Evolutionary conservation across 2,888 invertebrate species (phyloP).

Genomic region (Plebejus melissa): DNA sequence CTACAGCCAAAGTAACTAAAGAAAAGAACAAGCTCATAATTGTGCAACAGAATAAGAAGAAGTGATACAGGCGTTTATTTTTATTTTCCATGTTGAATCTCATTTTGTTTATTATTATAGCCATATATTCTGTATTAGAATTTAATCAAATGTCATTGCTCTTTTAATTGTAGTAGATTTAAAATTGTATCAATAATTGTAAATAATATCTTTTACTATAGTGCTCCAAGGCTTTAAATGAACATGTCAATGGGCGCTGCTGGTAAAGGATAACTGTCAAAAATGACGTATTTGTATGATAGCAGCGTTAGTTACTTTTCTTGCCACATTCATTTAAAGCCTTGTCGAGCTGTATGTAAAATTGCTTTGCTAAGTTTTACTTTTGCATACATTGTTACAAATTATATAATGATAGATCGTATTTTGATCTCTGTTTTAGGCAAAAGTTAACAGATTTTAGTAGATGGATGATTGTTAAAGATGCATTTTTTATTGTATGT

Average conservation of each 20-base stretch:
- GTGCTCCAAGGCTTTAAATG: too few relatives aligned
- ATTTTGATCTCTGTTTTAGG: not conserved
- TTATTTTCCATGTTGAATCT: slow-evolving; percentile 36
- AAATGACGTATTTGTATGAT: too few relatives aligned
- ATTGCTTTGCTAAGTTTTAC: not conserved
- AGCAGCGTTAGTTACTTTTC: too few relatives aligned
- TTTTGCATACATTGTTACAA: not conserved
- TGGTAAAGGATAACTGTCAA: too few relatives aligned
- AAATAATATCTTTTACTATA: not conserved
- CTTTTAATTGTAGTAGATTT: slow-evolving; percentile 1
- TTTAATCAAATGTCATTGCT: slow-evolving; percentile 5
- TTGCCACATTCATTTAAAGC: too few relatives aligned
- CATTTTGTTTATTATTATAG: slow-evolving; percentile 29
- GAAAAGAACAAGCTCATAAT: slow-evolving; percentile 91
- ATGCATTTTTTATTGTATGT: not conserved
- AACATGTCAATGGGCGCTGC: too few relatives aligned
- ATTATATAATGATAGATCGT: not conserved
- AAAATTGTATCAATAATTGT: not conserved
- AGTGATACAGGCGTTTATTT: slow-evolving; percentile 46
- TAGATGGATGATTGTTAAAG: not conserved
- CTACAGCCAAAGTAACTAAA: slow-evolving; percentile 88
- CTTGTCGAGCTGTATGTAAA: not conserved
- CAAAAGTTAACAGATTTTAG: not conserved
- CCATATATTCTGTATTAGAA: slow-evolving; percentile 21
- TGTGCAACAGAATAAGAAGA: slow-evolving; percentile 81